Evolutionary conservation across 2,888 invertebrate genomes (phyloP), one percentile per base, ranked within the genome.

Genomic region (Asteroscopus sphinx): DNA sequence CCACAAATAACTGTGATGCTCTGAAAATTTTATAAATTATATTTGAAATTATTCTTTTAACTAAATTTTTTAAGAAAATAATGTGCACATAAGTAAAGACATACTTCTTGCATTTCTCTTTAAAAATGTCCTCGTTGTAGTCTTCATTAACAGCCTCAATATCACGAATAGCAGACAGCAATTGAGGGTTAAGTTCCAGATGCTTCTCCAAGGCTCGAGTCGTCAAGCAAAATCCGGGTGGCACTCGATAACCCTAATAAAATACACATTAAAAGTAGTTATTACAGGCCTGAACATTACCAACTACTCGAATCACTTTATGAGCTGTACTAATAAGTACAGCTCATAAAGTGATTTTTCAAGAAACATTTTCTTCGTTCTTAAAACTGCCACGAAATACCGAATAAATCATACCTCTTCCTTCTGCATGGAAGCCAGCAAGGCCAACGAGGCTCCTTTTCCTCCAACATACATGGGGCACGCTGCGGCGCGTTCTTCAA

Each of bases 401-500:
- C n/a, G n/a, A n/a, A n/a, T n/a, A n/a, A n/a, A n/a, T n/a, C n/a
- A n/a, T 87, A 95, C 96, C 79, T 95, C 85, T 37, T 89, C 77
- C 13, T 85, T 73, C 49, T 95, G 87, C 15, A 89, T 71, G 0
- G 93, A 89, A 8, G 87, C 81, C 40, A 98, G 88, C 33, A 96
- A 85, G 0, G 97, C 97, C 11, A 98, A 87, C 1, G 97, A 97
- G 1, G 96, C 96, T 8, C 97, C 97, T 86, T 98, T 98, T 0
- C 97, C 97, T 0, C 98, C 98, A 0, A 96, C 96, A 8, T 96
- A 83, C 7, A 86, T 82, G 0, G 95, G 87, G 63, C 95, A 95
- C 17, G 93, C 90, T 21, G 96, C 95, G 11, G 91, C 91, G 0
- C 81, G 77, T 9, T 93, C 92, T 6, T 89, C 86, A 21, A 96